phyloP scores from a whole-genome alignment of 2,113 vertebrate genomes.

The Nanger granti region DNA sequence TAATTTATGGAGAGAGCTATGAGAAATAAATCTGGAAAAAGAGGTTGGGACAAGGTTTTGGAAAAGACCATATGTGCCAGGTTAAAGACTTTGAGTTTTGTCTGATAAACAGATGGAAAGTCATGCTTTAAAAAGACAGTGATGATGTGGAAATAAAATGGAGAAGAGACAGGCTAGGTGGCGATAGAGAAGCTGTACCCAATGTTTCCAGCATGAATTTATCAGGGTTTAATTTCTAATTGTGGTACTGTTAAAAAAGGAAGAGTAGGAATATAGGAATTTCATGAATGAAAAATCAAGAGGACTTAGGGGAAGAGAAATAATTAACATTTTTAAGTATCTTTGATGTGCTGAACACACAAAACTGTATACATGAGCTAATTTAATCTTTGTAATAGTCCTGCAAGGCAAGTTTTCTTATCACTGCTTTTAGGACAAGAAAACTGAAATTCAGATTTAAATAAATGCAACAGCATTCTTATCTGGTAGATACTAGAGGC shows the following conservation, averaged over 20 bases:
- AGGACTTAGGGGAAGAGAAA: not conserved
- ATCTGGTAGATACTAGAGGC: not conserved
- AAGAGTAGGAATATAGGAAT: not conserved
- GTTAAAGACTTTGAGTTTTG: not conserved
- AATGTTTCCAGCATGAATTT: not conserved
- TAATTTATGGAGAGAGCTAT: not conserved
- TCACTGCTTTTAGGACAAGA: not conserved
- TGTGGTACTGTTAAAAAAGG: not conserved
- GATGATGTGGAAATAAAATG: not conserved
- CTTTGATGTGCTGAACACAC: not conserved
- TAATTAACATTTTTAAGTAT: not conserved
- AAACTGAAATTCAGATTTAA: constrained; percentile 38
- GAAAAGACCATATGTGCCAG: not conserved
- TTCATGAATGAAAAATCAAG: not conserved
- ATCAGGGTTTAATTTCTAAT: constrained; percentile 3
- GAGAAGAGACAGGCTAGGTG: not conserved
- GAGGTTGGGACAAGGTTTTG: not conserved
- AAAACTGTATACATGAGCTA: not conserved
- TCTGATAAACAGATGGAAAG: not conserved
- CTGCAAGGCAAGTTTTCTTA: not conserved
- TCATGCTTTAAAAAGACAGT: not conserved
- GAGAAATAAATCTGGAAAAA: not conserved
- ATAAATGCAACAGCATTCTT: not conserved
- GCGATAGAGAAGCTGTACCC: not conserved
- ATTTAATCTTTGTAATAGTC: constrained; percentile 19